Percentiles rank a stretch among this genome's conserved stretches.
Conservation (phyloP, 2,113 vertebrate species). For the Ondatra zibethicus region DNA sequence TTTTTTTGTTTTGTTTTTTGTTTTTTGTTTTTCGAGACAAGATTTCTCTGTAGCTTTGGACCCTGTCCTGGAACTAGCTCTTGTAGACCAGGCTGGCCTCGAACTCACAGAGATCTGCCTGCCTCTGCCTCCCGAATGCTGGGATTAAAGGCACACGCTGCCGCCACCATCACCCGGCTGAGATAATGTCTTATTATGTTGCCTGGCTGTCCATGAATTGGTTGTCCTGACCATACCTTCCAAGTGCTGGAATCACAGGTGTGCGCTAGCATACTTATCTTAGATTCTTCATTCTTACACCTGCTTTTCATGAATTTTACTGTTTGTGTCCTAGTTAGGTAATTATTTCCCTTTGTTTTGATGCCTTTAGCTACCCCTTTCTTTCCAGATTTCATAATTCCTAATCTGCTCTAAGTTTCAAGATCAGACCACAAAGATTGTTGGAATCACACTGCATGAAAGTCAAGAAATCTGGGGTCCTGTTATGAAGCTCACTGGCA, state of each 20-base stretch:
- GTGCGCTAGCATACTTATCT: background rate
- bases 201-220: background rate
- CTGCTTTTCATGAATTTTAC: slow-evolving; percentile 20
- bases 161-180: too few species aligned
- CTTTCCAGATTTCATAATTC: slow-evolving; percentile 36
- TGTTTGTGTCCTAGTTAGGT: background rate
- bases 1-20: too few species aligned
- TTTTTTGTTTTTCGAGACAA: too few species aligned
- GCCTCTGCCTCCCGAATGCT: too few species aligned
- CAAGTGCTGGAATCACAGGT: background rate
- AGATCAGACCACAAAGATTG: slow-evolving; percentile 7
- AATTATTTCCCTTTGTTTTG: slow-evolving; percentile 47
- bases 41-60: too few species aligned
- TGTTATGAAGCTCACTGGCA: background rate
- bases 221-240: background rate
- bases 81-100: too few species aligned
- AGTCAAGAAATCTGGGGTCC: background rate
- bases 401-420: background rate
- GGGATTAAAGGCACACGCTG: too few species aligned
- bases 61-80: too few species aligned
- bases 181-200: background rate
- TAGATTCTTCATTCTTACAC: slow-evolving; percentile 5
- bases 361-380: slow-evolving; percentile 12
- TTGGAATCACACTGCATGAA: background rate
- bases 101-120: too few species aligned